Percentiles rank a stretch among this genome's conserved stretches.
phyloP scores from a whole-genome alignment of 37 sponge, comb jelly and placozoan genomes.

The Spongia lamella region DNA sequence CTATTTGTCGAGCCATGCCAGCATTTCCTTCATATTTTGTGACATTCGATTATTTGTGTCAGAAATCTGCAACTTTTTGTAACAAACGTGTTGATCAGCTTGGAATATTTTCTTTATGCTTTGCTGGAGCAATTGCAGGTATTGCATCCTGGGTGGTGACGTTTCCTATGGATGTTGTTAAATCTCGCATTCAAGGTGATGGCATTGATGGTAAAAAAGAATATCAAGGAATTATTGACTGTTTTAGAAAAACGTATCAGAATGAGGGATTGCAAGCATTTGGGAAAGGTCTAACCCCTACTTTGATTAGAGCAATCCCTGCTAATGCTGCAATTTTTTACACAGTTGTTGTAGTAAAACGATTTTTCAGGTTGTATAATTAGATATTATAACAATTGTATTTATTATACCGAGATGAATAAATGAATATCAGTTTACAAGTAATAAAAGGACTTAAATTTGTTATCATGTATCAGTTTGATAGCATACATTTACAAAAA shows the following conservation, averaged over 20 bases:
- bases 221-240: slow-evolving; percentile 68
- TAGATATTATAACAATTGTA: no score
- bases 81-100: slow-evolving; percentile 9
- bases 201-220: slow-evolving; percentile 22
- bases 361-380: background rate
- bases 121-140: slow-evolving; percentile 59
- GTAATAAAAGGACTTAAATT: no score
- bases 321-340: slow-evolving; percentile 76
- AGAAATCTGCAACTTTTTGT: background rate
- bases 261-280: slow-evolving; percentile 48
- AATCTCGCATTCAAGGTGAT: slow-evolving; percentile 66
- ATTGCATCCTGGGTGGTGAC: slow-evolving; percentile 51
- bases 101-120: slow-evolving; percentile 6
- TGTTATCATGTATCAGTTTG: no score
- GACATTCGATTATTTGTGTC: slow-evolving; percentile 64
- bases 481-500: no score
- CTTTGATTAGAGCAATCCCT: slow-evolving; percentile 72
- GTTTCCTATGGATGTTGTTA: slow-evolving; percentile 75
- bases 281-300: slow-evolving; percentile 46
- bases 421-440: no score
- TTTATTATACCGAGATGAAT: no score
- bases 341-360: slow-evolving; percentile 39
- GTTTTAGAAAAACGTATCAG: slow-evolving; percentile 58
- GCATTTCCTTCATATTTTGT: slow-evolving; percentile 67
- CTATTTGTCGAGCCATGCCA: slow-evolving; percentile 52